Evolutionary conservation across 1,140 invertebrate genomes (phyloP).

Genomic region (Procambarus clarkii): DNA sequence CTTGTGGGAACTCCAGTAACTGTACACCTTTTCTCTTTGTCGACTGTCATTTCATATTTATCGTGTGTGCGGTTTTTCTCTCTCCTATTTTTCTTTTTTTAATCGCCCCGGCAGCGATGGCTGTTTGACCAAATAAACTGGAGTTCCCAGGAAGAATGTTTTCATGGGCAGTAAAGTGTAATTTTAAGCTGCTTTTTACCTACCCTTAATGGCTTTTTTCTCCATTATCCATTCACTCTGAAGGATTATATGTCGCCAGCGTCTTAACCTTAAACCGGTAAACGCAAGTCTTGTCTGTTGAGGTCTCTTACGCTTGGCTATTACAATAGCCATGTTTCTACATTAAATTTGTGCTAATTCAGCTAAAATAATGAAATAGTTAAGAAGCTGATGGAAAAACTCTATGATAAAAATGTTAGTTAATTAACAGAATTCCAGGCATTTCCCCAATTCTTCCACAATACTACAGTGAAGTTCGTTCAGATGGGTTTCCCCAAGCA

Average conservation of each 20-base stretch:
- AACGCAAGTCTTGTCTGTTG: too few species aligned
- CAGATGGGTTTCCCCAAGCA: neutral
- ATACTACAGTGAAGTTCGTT: neutral
- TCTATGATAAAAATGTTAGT: neutral
- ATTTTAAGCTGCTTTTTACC: neutral
- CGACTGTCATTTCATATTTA: slow-evolving; percentile 22
- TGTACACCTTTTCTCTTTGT: slow-evolving; percentile 8
- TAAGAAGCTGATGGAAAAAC: neutral
- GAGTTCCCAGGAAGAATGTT: neutral
- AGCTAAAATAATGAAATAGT: neutral
- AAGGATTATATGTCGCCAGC: neutral
- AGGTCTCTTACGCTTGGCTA: too few species aligned
- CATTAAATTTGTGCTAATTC: too few species aligned
- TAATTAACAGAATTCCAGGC: slow-evolving; percentile 10
- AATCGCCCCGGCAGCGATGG: neutral
- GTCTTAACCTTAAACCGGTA: neutral
- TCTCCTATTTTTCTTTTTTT: neutral
- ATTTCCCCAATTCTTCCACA: neutral
- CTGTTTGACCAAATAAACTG: neutral
- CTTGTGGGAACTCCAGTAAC: neutral
- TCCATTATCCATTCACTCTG: neutral
- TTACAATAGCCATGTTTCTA: too few species aligned
- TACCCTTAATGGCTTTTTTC: neutral
- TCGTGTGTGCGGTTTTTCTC: slow-evolving; percentile 11
- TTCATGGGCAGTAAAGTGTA: neutral